Percentiles rank a stretch among this genome's conserved stretches.
These are phyloP conservation scores for Sitobion miscanthi DNA, from an alignment of 1,140 invertebrate species.

Conservation along the genomic window DNA sequence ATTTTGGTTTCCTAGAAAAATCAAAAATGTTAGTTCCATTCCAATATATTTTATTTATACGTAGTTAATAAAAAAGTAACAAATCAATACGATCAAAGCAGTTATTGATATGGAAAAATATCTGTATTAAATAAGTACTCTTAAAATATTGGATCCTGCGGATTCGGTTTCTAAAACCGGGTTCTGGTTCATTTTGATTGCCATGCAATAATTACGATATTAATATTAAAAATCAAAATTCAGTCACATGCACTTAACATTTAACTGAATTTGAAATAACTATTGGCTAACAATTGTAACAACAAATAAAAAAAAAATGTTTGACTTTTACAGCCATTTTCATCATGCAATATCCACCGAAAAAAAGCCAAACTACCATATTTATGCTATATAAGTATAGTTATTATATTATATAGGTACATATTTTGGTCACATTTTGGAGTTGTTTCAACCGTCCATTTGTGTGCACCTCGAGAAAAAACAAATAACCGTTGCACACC, in stretches of 20 bases:
- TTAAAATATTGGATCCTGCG: too few species aligned
- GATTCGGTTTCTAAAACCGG: too few species aligned
- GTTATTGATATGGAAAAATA: too few species aligned
- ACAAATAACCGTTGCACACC: neutral
- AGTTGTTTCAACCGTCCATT: too few species aligned
- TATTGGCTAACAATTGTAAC: neutral
- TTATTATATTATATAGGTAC: neutral
- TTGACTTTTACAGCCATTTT: neutral
- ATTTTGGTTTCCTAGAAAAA: too few species aligned
- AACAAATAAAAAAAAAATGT: neutral
- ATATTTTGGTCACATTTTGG: neutral
- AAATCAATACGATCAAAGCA: too few species aligned
- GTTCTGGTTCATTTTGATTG: too few species aligned
- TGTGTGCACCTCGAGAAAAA: neutral
- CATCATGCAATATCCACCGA: neutral
- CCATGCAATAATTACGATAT: neutral
- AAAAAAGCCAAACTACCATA: neutral
- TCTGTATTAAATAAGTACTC: too few species aligned
- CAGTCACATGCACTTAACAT: fast-evolving
- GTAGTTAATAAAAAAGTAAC: too few species aligned
- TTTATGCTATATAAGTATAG: neutral
- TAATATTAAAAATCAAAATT: neutral
- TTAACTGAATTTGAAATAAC: neutral
- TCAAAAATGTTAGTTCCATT: too few species aligned
- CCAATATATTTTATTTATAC: too few species aligned